phyloP scores from a whole-genome alignment of 2,113 vertebrate genomes.

The Sclerurus mexicanus region DNA sequence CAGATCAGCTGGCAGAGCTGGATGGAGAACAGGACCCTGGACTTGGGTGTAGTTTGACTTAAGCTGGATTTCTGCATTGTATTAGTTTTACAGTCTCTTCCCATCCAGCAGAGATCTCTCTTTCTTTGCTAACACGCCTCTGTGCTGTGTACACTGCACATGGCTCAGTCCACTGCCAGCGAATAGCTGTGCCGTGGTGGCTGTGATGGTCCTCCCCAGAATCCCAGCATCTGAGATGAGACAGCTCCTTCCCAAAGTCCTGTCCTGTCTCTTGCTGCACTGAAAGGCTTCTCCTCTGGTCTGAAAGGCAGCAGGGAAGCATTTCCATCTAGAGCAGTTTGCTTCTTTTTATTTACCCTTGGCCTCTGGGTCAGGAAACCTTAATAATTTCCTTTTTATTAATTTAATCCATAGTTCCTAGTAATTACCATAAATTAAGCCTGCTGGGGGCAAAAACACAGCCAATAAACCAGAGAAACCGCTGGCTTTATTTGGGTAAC shows the following conservation, averaged over 20 bases:
- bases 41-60: not conserved
- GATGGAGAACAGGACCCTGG: slow-evolving; percentile 19
- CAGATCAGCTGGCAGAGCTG: not conserved
- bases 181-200: fast-evolving
- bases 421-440: slow-evolving; percentile 68
- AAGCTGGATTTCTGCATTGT: slow-evolving; percentile 7
- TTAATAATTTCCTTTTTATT: slow-evolving; percentile 65
- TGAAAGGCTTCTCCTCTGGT: not conserved
- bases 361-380: slow-evolving; percentile 49
- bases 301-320: not conserved
- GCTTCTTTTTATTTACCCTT: slow-evolving; percentile 40
- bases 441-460: slow-evolving; percentile 49
- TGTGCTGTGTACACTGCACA: not conserved
- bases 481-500: slow-evolving; percentile 55
- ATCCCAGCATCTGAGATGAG: not conserved
- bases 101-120: not conserved
- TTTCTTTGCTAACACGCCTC: not conserved
- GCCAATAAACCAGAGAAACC: slow-evolving; percentile 61
- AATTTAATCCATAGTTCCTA: slow-evolving; percentile 66
- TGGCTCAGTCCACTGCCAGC: not conserved
- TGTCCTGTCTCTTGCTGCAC: fast-evolving
- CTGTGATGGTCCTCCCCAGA: not conserved
- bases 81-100: slow-evolving; percentile 39
- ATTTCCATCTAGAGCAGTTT: not conserved
- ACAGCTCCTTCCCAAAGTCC: not conserved